Percentiles rank a stretch among this genome's conserved stretches.
phyloP scores from a whole-genome alignment of 1,140 invertebrate species.

The Drosophila sturtevanti region DNA sequence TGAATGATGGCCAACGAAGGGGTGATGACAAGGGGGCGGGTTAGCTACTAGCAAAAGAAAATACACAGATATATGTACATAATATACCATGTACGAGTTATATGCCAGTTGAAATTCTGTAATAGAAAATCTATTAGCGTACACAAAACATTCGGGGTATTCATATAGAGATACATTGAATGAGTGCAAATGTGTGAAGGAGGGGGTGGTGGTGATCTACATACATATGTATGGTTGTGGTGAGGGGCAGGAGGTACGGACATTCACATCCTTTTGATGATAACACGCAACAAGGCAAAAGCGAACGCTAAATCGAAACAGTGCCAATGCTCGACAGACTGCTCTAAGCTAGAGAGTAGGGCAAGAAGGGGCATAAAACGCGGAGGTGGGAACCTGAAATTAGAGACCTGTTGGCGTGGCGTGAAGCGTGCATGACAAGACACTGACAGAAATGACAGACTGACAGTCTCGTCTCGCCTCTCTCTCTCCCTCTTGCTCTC shows the following conservation, averaged over 20 bases:
- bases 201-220: no score
- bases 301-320: neutral
- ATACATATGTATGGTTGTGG: no score
- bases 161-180: neutral
- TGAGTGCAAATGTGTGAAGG: neutral
- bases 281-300: slow-evolving; percentile 10
- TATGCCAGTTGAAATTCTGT: slow-evolving; percentile 19
- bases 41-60: neutral
- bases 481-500: neutral
- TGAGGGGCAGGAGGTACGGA: neutral
- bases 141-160: slow-evolving; percentile 25
- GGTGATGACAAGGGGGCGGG: neutral
- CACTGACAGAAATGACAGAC: slow-evolving; percentile 25
- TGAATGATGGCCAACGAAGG: slow-evolving; percentile 30
- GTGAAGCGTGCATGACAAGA: slow-evolving; percentile 55
- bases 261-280: slow-evolving; percentile 23
- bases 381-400: slow-evolving; percentile 48
- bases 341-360: neutral
- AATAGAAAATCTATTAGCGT: slow-evolving; percentile 78
- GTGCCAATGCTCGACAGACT: slow-evolving; percentile 7
- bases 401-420: slow-evolving; percentile 69
- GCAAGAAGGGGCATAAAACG: slow-evolving; percentile 13
- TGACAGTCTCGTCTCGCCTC: slow-evolving; percentile 1
- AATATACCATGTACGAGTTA: no score
- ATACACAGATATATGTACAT: neutral